Percentiles rank a stretch among this genome's conserved stretches.
These are phyloP conservation scores for Entomobrya multifasciata DNA, from an alignment of 2,888 invertebrate species.

Conservation along the genomic window DNA sequence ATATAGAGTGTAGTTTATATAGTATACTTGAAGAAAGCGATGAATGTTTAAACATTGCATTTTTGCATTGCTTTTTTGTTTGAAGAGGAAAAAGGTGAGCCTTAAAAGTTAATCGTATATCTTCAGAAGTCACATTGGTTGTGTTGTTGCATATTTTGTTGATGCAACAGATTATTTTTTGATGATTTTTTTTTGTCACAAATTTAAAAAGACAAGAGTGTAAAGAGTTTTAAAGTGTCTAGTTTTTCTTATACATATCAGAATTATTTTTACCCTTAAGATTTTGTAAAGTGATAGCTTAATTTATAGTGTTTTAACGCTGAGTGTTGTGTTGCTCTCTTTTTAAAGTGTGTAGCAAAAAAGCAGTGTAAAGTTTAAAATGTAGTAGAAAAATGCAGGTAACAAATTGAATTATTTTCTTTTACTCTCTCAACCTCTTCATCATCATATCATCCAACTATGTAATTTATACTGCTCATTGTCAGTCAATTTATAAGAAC, in stretches of 20 bases:
- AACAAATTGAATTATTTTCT: slow-evolving; percentile 48
- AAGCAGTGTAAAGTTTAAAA: background rate
- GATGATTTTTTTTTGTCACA: background rate
- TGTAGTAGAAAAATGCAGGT: slow-evolving; percentile 62
- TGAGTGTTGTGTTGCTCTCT: no score
- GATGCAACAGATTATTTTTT: background rate
- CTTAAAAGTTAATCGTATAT: slow-evolving; percentile 65
- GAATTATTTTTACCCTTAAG: no score
- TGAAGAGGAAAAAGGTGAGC: slow-evolving; percentile 11
- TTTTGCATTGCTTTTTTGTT: slow-evolving; percentile 43
- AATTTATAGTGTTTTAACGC: no score
- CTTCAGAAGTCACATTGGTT: slow-evolving; percentile 71
- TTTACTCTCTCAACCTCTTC: slow-evolving; percentile 5
- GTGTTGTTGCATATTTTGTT: no score
- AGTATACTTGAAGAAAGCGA: slow-evolving; percentile 63
- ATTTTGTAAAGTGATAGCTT: no score
- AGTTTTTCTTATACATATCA: no score
- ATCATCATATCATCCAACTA: no score
- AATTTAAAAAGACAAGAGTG: no score
- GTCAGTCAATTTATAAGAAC: slow-evolving; percentile 49
- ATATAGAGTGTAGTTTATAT: slow-evolving; percentile 12
- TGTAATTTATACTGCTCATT: slow-evolving; percentile 41
- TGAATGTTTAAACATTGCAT: slow-evolving; percentile 13
- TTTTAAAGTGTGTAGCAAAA: slow-evolving; percentile 23
- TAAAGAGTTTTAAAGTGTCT: no score